phyloP scores from a whole-genome alignment of 2,797 vertebrate species.

The Oreochromis grahami region DNA sequence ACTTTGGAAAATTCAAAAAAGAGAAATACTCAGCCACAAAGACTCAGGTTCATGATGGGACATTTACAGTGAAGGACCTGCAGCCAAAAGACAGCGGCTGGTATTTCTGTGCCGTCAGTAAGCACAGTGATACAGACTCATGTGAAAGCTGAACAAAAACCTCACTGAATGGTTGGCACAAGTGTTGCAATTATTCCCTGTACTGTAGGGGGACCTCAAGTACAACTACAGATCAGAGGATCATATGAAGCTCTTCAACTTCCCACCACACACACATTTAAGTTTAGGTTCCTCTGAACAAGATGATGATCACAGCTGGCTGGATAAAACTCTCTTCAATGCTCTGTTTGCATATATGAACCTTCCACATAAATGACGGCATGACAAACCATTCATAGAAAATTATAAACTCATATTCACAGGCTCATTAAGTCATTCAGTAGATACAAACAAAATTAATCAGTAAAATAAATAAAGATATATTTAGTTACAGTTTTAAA shows the following conservation, averaged over 20 bases:
- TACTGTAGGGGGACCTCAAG: background rate
- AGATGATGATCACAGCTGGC: no score
- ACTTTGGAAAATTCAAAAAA: background rate
- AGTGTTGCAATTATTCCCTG: background rate
- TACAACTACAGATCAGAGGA: background rate
- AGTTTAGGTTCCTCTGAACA: no score
- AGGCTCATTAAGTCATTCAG: background rate
- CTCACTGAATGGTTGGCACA: background rate
- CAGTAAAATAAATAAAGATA: background rate
- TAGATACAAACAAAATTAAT: background rate
- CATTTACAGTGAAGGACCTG: background rate
- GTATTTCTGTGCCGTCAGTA: background rate
- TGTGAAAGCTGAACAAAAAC: background rate
- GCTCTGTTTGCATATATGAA: background rate
- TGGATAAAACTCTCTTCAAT: no score
- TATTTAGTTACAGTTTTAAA: fast-evolving
- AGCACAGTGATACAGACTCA: background rate
- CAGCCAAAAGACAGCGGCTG: background rate
- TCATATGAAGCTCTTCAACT: fast-evolving
- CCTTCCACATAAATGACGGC: background rate
- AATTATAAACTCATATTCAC: fast-evolving
- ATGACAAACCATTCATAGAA: background rate
- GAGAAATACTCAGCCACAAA: no score
- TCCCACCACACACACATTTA: no score
- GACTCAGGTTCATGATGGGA: background rate